Evolutionary conservation across 2,797 vertebrate species (phyloP), one percentile per base, ranked within the genome.

Genomic region (Sebastes trivittatus): DNA sequence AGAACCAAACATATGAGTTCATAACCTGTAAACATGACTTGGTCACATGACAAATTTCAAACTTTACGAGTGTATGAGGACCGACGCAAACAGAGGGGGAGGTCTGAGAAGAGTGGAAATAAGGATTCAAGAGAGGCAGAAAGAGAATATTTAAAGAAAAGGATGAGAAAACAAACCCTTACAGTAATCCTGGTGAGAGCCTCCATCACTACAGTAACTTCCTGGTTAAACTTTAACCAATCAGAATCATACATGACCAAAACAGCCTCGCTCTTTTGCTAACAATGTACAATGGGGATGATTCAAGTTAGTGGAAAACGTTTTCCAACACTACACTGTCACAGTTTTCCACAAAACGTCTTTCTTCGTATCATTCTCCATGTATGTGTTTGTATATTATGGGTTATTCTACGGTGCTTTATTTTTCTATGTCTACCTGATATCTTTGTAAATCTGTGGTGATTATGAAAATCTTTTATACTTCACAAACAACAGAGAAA

Each of bases 401-500:
- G 63, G 38, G 16, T 23, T 46, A 23, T 23, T 22, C 9, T 61
- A 25, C 11, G 46, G 62, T 78, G 70, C 69, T 86, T 62, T n/a
- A 23, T 79, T 72, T 75, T 79, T 63, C 25, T 58, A 30, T 76
- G 63, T 55, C 71, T 20, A 64, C 54, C 32, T 77, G 42, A 60
- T 27, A 25, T 65, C 55, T 72, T 62, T 84, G 56, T 82, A 67
- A 61, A 76, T 77, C 25, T 62, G 11, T 55, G 14, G 5, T 30
- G 30, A 67, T 52, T 7, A 7, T 77, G 32, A 71, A 70, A 85
- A 63, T 4, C 16, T 75, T 72, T 82, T 77, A 36, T 80, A 74
- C 60, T 55, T 71, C 11, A 49, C 10, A 36, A 64, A 68, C 13
- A 6, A 7, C 10, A 81, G 52, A 72, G 7, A 67, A 60, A 34